Evolutionary conservation across 1,140 invertebrate genomes (phyloP), one percentile per base, ranked within the genome.

Genomic region (Nylanderia fulva): DNA sequence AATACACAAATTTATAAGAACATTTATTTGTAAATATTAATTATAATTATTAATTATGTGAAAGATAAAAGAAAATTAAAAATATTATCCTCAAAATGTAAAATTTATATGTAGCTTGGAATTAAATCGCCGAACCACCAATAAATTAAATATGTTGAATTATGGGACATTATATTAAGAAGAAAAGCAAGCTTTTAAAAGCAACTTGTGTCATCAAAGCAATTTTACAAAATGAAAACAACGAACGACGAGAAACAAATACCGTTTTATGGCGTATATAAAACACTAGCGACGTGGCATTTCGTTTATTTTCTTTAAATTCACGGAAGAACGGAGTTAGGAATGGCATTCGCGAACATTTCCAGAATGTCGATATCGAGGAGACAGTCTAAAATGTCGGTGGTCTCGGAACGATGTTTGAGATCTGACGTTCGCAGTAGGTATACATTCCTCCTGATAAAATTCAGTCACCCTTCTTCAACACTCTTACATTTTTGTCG

Each of bases 341-440:
- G 52, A 82, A 82, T 79, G 42, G 18, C 36, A 58, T 56, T 79
- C 24, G 36, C n/a, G 52, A 58, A 39, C 63, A 80, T 85, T 85
- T 68, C 15, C 9, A 45, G 45, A 64, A 64, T 24, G 72, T 56
- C 45, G 77, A 85, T 85, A 63, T 82, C 36, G 36, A 72, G n/a
- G 24, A 83, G 68, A 85, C 27, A 36, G 76, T 85, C 54, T 71
- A 80, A 85, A 85, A 79, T 80, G 74, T 85, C 66, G 56, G 33
- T 29, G 66, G 48, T 36, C 45, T 84, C 83, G 36, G 33, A 79
- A 79, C 29, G 58, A 76, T 42, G 42, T 76, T 84, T 84, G 76
- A 76, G 71, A 52, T 84, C 71, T 63, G 75, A 85, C 75, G 21
- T 68, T 60, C 45, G 52, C 36, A 36, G 15, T 24, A 39, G 33